Evolutionary conservation across 2,797 vertebrate species (phyloP), one percentile per base, ranked within the genome.

Genomic region (Ispidina picta): DNA sequence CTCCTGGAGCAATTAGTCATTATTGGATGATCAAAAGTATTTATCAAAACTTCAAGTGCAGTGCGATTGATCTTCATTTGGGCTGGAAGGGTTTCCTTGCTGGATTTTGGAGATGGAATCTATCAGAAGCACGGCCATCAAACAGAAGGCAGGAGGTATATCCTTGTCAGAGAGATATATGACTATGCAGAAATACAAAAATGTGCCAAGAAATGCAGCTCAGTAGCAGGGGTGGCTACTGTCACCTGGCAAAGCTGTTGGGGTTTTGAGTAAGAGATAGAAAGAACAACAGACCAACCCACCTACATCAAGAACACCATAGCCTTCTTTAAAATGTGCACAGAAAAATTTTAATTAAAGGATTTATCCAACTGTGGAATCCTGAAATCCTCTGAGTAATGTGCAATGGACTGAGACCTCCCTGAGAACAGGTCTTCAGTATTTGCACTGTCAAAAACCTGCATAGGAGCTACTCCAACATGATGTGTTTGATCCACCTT

Each of bases 331-430:
- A 74, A 87, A 64, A 64, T 3, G 22, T 72, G 66, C 93, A 87
- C 62, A 60, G 58, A 95, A 93, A 81, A 75, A 79, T 90, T 95
- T 95, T 95, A 95, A 95, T 96, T 94, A 86, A 94, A 96, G 83
- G 89, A 90, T 94, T 95, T 95, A 86, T 81, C 58, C 55, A 85
- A 74, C 89, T 91, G 87, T 94, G 94, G 92, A 97, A 91, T 91
- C 89, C 92, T 94, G 81, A 95, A 95, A 94, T 94, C 94, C 89
- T 94, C 88, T 88, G 72, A 94, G 88, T 92, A 92, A 93, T 33
- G 86, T 91, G 88, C 92, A 95, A 15, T 48, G 74, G 86, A 86
- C 90, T 87, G 90, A 93, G 82, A 92, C 8, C 31, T 93, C 77
- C 75, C 64, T 88, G 87, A 44, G 81, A 79, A 92, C 5, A 37